Conservation (phyloP, 37 sponge, comb jelly and placozoan species). For the Crambe crambe region DNA sequence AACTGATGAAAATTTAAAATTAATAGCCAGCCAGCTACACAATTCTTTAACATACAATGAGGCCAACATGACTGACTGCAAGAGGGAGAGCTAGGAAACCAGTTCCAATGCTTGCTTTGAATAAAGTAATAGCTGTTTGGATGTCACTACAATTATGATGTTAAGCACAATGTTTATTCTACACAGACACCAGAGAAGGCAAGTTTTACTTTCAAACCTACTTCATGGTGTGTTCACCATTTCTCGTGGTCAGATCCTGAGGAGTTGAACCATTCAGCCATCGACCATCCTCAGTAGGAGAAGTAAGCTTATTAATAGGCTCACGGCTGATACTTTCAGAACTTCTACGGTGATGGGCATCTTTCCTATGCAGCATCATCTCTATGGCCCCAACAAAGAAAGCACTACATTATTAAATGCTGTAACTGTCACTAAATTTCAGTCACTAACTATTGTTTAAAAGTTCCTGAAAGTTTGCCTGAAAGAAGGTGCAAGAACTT, state of each 20-base stretch:
- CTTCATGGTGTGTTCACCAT: not conserved
- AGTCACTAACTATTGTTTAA: too few relatives aligned
- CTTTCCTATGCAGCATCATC: not conserved
- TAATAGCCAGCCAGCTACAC: not conserved
- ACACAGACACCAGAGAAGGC: not conserved
- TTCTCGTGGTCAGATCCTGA: not conserved
- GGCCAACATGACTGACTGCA: slow-evolving; percentile 73
- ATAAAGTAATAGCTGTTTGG: slow-evolving; percentile 74
- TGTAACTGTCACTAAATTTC: too few relatives aligned
- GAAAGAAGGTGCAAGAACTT: too few relatives aligned
- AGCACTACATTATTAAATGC: too few relatives aligned
- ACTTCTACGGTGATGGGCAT: not conserved
- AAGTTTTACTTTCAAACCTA: not conserved
- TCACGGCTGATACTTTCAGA: not conserved
- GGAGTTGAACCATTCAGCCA: not conserved
- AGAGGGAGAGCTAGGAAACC: slow-evolving; percentile 85
- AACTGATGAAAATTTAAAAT: slow-evolving; percentile 19
- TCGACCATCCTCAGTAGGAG: not conserved
- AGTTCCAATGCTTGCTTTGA: slow-evolving; percentile 94
- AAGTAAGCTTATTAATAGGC: not conserved
- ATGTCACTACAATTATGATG: slow-evolving; percentile 43
- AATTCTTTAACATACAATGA: slow-evolving; percentile 52
- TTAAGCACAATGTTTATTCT: not conserved
- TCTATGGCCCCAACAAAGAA: too few relatives aligned
- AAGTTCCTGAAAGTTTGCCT: too few relatives aligned